Evolutionary conservation across 2,888 invertebrate genomes (phyloP), one percentile per base, ranked within the genome.

Genomic region (Ditula angustiorana): DNA sequence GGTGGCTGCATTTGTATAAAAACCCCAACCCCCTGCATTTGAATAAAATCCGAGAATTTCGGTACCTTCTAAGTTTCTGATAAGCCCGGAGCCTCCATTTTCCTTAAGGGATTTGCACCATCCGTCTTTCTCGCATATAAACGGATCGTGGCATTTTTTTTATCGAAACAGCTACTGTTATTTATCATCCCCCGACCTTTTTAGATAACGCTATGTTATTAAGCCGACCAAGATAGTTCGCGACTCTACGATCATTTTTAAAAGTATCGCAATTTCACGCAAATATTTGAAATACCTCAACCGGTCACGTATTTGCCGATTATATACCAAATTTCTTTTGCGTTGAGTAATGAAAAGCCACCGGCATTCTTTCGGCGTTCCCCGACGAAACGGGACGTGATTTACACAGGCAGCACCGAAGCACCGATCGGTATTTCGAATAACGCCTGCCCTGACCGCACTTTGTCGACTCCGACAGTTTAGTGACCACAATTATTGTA

Each of bases 371-470:
- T 62, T 53, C 59, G 56, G 53, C 60, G 60, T 49, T 30, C 41
- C 44, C 16, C 58, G 52, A 33, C 57, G 56, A 33, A 52, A 59
- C 59, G 63, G 69, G 64, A 62, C 69, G 69, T 70, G 74, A 77
- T 78, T 72, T 75, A 74, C 72, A 71, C 69, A 70, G 59, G 49
- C 67, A 67, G 65, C 67, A 65, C 57, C 69, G 53, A 47, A 67
- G 65, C 67, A 65, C 57, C 69, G 53, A 47, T 69, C 46, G 56
- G 68, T 67, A 67, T 70, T 76, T 75, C 75, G 71, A 74, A 72
- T 76, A 75, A 79, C 72, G 69, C 68, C 30, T 61, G 66, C 52
- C 63, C 61, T 60, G 67, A 63, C 69, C 66, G 66, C 69, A 69
- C 71, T 76, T 73, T 72, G 73, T 66, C 69, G 70, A 67, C 65